phyloP scores from a whole-genome alignment of 92 coral and sea anemone species.

The Parazoanthus swiftii region DNA sequence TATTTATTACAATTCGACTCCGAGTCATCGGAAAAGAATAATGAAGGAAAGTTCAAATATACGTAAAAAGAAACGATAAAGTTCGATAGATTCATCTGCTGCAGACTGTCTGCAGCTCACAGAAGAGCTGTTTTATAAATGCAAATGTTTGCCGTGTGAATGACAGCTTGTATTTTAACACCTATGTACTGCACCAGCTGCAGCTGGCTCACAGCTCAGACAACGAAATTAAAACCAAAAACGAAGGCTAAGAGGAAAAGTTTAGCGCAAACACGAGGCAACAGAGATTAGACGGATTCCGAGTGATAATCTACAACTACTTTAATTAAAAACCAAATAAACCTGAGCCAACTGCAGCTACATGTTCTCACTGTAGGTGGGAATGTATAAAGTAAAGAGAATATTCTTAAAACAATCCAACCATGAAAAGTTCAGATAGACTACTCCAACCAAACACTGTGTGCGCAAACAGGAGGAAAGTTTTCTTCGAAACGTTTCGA shows the following conservation, averaged over 20 bases:
- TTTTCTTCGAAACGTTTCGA: not conserved
- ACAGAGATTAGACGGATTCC: not conserved
- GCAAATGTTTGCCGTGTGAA: slow-evolving; percentile 24
- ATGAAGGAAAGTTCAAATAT: not conserved
- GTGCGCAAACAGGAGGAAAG: not conserved
- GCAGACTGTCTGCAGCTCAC: not conserved
- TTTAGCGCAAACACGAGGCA: not conserved
- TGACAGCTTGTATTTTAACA: not conserved
- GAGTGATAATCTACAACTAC: not conserved
- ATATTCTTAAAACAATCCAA: not conserved
- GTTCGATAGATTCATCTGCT: too few relatives aligned
- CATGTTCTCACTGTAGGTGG: not conserved
- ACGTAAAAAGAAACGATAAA: not conserved
- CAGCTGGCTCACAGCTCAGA: not conserved
- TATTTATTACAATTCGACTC: not conserved
- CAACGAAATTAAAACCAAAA: not conserved
- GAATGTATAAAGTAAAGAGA: not conserved
- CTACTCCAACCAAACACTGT: not conserved
- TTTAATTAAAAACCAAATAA: not conserved
- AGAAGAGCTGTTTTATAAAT: slow-evolving; percentile 8
- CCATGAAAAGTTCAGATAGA: not conserved
- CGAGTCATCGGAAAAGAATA: not conserved
- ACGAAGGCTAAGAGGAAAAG: not conserved
- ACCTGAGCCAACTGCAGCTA: not conserved
- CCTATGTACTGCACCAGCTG: not conserved